phyloP scores from a whole-genome alignment of 2,888 invertebrate genomes.

The Ormyrus pomaceus region DNA sequence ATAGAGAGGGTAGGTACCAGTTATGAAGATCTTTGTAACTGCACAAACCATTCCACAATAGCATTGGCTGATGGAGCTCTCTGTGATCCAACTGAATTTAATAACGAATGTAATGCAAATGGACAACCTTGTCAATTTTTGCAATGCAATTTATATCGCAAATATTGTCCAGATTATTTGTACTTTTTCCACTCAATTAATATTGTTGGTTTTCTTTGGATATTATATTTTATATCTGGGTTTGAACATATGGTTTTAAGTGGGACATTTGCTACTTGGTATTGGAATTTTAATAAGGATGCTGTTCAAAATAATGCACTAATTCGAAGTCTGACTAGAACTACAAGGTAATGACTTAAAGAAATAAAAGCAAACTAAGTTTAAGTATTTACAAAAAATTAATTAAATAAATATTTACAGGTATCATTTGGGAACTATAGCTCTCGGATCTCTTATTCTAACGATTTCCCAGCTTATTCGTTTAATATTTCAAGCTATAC shows the following conservation, averaged over 20 bases:
- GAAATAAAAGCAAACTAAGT: too few relatives aligned
- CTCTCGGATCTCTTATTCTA: conserved; percentile 86
- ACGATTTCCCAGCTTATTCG: conserved; percentile 93
- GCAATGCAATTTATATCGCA: conserved; percentile 20
- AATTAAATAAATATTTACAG: conserved; percentile 61
- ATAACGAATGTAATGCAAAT: conserved; percentile 28
- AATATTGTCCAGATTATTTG: conserved; percentile 11
- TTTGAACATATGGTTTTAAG: conserved; percentile 94
- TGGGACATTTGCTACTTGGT: conserved; percentile 89
- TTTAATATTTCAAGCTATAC: conserved; percentile 90
- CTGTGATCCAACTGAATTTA: conserved; percentile 29
- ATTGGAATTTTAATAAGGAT: conserved; percentile 83
- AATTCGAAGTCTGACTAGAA: conserved; percentile 82
- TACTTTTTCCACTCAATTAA: conserved; percentile 68
- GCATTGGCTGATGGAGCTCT: background rate
- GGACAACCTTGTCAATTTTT: conserved; percentile 29
- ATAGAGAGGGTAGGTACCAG: conserved; percentile 4
- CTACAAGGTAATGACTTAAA: conserved; percentile 76
- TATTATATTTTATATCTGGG: conserved; percentile 91
- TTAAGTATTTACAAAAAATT: background rate
- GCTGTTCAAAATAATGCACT: conserved; percentile 89
- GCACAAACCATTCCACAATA: conserved; percentile 43
- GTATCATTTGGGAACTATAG: conserved; percentile 87
- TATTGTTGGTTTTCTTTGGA: conserved; percentile 91
- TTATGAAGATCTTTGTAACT: background rate